Base-by-base conservation (phyloP, 2,113 vertebrate genomes). In the Siphamia tubifer region DNA sequence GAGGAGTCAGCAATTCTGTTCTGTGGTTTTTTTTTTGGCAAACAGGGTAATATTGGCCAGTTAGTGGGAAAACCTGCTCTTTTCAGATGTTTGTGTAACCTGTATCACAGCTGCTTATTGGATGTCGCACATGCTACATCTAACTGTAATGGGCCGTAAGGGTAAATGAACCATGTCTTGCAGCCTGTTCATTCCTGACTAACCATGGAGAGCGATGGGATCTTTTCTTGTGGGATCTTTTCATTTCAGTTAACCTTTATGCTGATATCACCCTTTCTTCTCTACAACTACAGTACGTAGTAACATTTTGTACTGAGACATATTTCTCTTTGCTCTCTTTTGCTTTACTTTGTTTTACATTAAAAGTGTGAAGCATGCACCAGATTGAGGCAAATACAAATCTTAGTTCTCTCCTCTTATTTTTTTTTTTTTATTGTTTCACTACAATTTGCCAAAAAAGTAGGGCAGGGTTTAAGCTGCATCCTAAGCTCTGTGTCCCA, bases 401-500 rank as follows among this genome's bases (percentile, higher is more conserved):
- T 60, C 45, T 49, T 40, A 62, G 61, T 38, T 39, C 13, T 65
- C 0, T 1, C 17, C 15, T 11, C 1, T 11, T 49, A 20, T 5
- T 49, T 49, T 49, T 25, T 5, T 49, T 49, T 47, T 19, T 24
- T 36, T 39, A 30, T 30, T 15, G 24, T 54, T 55, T 53, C 23
- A 13, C 32, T 49, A n/a, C 12, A 43, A 35, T 45, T 10, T 39
- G 20, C 40, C 17, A 11, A 42, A 66, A 66, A 68, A 60, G 30
- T 44, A 39, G 58, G 51, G 31, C 39, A 68, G 62, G 70, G 67
- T 85, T 87, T 64, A 61, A 68, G 24, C 68, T 54, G 68, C 77
- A 48, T 76, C 43, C 53, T 8, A 47, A 61, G 58, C 32, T 44
- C 24, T 54, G 48, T 6, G 30, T 15, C 12, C 23, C 64, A 34